Base-by-base conservation (phyloP, 2,888 invertebrate genomes). In the Plebejus anna region DNA sequence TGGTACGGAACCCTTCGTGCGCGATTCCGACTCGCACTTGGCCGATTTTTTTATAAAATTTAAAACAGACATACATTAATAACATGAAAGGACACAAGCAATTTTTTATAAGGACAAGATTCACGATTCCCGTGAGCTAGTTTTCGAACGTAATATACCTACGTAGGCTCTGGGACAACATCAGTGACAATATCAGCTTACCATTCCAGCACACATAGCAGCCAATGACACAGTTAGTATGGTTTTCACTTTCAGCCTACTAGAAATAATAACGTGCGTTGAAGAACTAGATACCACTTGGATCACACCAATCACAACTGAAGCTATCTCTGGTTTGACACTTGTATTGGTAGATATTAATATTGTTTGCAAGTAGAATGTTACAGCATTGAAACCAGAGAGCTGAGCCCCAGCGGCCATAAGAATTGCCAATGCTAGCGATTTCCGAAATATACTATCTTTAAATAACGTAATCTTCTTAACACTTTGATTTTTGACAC, bases 331-430 rank as follows among this genome's bases (percentile, higher is more conserved):
- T 1, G 88, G 82, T 6, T 76, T 83, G 0, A 89, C 81, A n/a
- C 82, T 84, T 0, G 88, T 87, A 36, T 86, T 80, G 0, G 89
- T 86, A 0, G 85, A 85, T 55, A 84, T 84, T 76, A 89, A 77
- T 55, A 89, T 82, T 0, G 88, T 85, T 80, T 89, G 89, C 1
- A 89, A 79, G 75, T 89, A 89, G 76, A 85, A 86, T 0, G 83
- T 80, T 0, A 89, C 83, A 0, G 83, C 85, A 55, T 88, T 88
- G 42, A 84, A 87, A 0, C 89, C 88, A 0, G 81, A 80, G 0
- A 86, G 76, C 28, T 87, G 87, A 0, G 80, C 1, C 1, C 81
- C 79, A 4, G 80, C 36, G 4, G 78, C 79, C 1, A 86, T 70
- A 4, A 82, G 32, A 4, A 81, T 32, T 1, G 80, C 79, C 32